phyloP scores from a whole-genome alignment of 2,888 invertebrate genomes.

The Microplitis deprimator region DNA sequence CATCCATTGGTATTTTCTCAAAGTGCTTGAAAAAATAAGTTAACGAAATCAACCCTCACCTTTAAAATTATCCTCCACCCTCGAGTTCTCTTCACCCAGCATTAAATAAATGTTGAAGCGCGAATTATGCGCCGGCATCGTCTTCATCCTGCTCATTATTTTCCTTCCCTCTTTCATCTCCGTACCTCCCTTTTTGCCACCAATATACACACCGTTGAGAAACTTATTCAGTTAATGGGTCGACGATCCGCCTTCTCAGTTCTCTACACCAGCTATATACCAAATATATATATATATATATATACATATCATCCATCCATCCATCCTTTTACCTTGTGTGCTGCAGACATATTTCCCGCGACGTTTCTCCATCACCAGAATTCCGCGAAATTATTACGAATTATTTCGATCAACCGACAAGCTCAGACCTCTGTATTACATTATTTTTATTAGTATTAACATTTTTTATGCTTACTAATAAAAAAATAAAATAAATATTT shows the following conservation, averaged over 20 bases:
- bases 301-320: too few species aligned
- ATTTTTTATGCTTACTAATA: neutral
- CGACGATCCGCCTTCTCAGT: constrained; percentile 33
- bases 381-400: constrained; percentile 45
- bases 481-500: neutral
- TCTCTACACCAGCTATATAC: constrained; percentile 5
- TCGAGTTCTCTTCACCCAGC: constrained; percentile 28
- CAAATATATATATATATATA: too few species aligned
- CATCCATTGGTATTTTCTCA: too few species aligned
- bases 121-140: constrained; percentile 57
- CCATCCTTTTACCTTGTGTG: too few species aligned
- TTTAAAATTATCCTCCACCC: constrained; percentile 52
- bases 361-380: constrained; percentile 16
- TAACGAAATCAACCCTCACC: neutral
- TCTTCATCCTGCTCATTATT: constrained; percentile 59
- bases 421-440: too few species aligned
- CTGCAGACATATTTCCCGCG: constrained; percentile 15
- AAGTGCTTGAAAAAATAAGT: neutral
- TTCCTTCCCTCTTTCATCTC: constrained; percentile 35
- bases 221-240: constrained; percentile 56
- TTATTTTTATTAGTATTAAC: too few species aligned
- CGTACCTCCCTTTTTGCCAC: constrained; percentile 33
- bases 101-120: constrained; percentile 52
- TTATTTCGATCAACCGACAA: constrained; percentile 18
- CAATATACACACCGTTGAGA: constrained; percentile 43